Evolutionary conservation across 2,888 invertebrate species (phyloP).

Genomic region (Tetragnatha montana): DNA sequence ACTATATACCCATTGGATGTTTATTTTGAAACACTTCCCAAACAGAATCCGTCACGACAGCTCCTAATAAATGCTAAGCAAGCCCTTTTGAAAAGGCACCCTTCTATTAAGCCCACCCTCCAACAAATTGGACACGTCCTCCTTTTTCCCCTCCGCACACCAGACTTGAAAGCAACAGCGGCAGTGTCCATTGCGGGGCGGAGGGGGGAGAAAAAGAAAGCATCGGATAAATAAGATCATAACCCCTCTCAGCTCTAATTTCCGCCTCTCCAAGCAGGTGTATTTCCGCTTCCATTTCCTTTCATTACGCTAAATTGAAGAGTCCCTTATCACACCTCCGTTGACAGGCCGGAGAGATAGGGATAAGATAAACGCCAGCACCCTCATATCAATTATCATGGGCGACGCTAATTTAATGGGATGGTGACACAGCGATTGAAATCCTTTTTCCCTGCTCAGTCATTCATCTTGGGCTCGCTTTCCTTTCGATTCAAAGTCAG

Average conservation of each 20-base stretch:
- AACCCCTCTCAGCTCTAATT: not conserved
- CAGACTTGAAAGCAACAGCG: not conserved
- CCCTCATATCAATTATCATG: constrained; percentile 49
- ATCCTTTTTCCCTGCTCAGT: not conserved
- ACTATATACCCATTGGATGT: not conserved
- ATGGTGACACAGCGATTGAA: constrained; percentile 21
- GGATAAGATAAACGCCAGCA: constrained; percentile 38
- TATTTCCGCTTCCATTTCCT: constrained; percentile 24
- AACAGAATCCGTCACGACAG: too few species aligned
- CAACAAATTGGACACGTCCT: too few species aligned
- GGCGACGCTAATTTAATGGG: constrained; percentile 51
- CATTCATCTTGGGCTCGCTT: too few species aligned
- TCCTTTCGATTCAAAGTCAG: too few species aligned
- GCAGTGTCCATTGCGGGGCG: too few species aligned
- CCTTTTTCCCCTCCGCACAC: not conserved
- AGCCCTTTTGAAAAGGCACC: too few species aligned
- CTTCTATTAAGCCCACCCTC: too few species aligned
- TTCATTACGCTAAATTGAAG: constrained; percentile 42
- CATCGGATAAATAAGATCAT: not conserved
- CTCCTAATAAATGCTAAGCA: too few species aligned
- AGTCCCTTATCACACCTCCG: constrained; percentile 19
- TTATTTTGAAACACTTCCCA: not conserved
- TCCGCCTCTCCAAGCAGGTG: not conserved
- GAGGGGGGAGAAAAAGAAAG: not conserved
- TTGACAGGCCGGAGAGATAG: constrained; percentile 39